phyloP scores from a whole-genome alignment of 2,113 vertebrate genomes.

The Otocyon megalotis region DNA sequence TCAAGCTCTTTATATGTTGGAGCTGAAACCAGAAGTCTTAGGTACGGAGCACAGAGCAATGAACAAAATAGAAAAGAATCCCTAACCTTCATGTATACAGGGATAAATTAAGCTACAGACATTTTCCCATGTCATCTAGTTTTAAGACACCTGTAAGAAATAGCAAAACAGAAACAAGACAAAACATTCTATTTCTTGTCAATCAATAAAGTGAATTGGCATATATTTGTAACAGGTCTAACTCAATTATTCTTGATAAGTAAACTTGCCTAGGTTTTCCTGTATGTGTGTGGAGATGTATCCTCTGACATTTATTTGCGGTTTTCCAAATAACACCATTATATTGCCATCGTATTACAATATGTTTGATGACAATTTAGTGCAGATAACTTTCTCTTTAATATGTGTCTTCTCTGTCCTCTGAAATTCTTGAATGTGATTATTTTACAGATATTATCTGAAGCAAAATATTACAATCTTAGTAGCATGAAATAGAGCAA shows the following conservation, averaged over 20 bases:
- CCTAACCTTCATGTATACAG: not conserved
- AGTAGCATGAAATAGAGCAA: not conserved
- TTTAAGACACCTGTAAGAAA: not conserved
- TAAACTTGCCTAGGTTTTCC: not conserved
- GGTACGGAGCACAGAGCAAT: not conserved
- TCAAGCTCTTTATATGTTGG: not conserved
- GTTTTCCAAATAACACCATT: not conserved
- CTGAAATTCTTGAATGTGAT: not conserved
- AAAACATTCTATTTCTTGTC: slow-evolving; percentile 2
- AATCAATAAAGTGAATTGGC: not conserved
- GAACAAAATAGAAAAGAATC: not conserved
- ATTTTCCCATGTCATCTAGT: not conserved
- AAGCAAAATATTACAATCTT: not conserved
- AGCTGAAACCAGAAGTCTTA: not conserved
- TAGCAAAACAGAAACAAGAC: not conserved
- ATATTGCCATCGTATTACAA: not conserved
- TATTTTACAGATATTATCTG: not conserved
- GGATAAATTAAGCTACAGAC: not conserved
- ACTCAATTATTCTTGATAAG: not conserved
- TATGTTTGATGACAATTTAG: not conserved
- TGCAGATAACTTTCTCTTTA: not conserved
- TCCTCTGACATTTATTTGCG: not conserved
- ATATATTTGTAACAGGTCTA: not conserved
- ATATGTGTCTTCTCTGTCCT: not conserved
- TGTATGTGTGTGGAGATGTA: not conserved